Percentiles rank a stretch among this genome's conserved stretches.
Conservation (phyloP, 2,113 vertebrate species). For the Tragelaphus strepsiceros region DNA sequence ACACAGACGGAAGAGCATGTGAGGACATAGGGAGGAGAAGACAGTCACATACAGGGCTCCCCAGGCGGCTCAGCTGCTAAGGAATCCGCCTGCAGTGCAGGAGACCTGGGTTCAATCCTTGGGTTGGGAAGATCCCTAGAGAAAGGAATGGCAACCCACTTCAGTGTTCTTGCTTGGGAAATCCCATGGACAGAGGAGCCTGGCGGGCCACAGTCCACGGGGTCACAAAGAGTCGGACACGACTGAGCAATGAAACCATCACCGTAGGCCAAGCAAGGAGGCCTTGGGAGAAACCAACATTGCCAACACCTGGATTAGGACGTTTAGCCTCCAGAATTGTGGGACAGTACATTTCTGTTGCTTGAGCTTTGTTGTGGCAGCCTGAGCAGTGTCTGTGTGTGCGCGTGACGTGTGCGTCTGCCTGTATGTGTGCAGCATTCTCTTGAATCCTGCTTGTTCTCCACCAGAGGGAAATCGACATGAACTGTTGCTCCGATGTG, state of each 20-base stretch:
- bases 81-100: background rate
- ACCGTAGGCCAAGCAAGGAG: background rate
- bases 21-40: background rate
- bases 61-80: accelerated
- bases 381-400: background rate
- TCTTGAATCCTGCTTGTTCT: too few species aligned
- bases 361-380: background rate
- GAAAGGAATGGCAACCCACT: background rate
- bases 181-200: background rate
- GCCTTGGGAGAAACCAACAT: background rate
- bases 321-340: background rate
- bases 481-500: background rate
- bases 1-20: background rate
- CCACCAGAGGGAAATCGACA: background rate
- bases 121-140: background rate
- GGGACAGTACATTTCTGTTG: background rate
- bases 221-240: accelerated
- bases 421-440: accelerated
- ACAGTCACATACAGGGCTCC: accelerated
- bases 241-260: background rate
- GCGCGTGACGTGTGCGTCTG: too few species aligned
- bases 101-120: background rate
- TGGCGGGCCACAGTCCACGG: background rate
- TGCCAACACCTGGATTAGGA: background rate
- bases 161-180: background rate